phyloP scores from a whole-genome alignment of 2,888 invertebrate species.

The Cylindroiulus punctatus region DNA sequence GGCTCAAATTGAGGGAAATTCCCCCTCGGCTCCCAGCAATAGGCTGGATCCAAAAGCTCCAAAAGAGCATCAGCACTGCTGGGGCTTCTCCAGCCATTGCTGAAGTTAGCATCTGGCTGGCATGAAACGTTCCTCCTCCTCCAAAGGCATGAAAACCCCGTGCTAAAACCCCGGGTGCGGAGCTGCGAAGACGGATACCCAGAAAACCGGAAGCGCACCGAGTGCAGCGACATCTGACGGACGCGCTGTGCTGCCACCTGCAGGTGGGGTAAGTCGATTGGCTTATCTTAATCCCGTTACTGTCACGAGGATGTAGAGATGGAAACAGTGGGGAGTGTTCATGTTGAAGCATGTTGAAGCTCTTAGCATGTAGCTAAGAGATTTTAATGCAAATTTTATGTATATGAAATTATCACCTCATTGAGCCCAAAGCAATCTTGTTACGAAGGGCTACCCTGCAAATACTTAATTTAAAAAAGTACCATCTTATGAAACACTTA shows the following conservation, averaged over 20 bases:
- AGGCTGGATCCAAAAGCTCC: not conserved
- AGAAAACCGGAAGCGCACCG: not conserved
- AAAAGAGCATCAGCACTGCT: not conserved
- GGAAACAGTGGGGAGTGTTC: not conserved
- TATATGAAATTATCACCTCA: too few species aligned
- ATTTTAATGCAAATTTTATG: too few species aligned
- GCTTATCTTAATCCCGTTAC: not conserved
- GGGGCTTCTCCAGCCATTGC: not conserved
- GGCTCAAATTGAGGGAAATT: not conserved
- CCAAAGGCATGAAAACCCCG: not conserved
- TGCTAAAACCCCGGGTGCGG: not conserved
- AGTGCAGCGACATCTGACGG: not conserved
- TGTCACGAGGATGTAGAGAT: not conserved
- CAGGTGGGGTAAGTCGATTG: slow-evolving; percentile 2
- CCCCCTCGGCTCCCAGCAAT: not conserved
- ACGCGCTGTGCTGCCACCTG: not conserved
- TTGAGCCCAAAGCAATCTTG: too few species aligned
- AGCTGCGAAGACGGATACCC: slow-evolving; percentile 12
- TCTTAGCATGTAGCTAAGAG: too few species aligned
- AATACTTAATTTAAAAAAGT: too few species aligned
- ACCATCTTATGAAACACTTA: too few species aligned
- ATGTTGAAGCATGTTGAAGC: too few species aligned
- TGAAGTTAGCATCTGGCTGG: not conserved
- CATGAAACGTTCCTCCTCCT: not conserved
- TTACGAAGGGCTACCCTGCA: too few species aligned